Conservation (phyloP, 2,113 vertebrate genomes). For the Calyptomena viridis region DNA sequence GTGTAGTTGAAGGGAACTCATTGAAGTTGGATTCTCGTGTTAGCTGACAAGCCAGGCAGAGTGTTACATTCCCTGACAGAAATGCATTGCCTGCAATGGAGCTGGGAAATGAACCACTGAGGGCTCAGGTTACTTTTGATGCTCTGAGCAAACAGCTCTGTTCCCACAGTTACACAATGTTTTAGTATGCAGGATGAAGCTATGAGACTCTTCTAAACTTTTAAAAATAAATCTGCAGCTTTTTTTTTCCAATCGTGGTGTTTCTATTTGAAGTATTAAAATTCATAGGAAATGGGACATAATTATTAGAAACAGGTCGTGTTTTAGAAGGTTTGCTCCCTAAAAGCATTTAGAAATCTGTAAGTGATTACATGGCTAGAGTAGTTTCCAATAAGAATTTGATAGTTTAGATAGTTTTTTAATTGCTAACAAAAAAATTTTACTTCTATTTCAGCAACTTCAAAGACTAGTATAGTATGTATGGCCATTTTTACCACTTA, state of each 20-base stretch:
- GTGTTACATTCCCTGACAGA: background rate
- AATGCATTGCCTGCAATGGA: background rate
- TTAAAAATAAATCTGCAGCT: background rate
- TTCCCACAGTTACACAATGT: background rate
- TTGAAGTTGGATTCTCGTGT: background rate
- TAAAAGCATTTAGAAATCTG: background rate
- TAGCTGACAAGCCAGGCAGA: background rate
- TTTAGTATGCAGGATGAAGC: background rate
- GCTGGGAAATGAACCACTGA: background rate
- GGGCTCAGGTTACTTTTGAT: background rate
- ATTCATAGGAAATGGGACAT: background rate
- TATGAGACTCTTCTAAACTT: background rate
- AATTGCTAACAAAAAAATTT: background rate
- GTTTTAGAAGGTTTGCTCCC: background rate
- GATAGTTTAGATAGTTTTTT: background rate
- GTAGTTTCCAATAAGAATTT: background rate
- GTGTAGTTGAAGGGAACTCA: background rate
- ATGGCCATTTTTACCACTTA: background rate
- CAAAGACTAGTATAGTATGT: background rate
- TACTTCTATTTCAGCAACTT: background rate
- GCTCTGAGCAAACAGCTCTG: background rate
- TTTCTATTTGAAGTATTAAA: background rate
- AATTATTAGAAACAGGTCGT: background rate
- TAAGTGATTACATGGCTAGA: background rate
- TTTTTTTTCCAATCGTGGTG: background rate